These are phyloP conservation scores for Nomia melanderi DNA, from an alignment of 1,140 invertebrate genomes.

Conservation along the genomic window DNA sequence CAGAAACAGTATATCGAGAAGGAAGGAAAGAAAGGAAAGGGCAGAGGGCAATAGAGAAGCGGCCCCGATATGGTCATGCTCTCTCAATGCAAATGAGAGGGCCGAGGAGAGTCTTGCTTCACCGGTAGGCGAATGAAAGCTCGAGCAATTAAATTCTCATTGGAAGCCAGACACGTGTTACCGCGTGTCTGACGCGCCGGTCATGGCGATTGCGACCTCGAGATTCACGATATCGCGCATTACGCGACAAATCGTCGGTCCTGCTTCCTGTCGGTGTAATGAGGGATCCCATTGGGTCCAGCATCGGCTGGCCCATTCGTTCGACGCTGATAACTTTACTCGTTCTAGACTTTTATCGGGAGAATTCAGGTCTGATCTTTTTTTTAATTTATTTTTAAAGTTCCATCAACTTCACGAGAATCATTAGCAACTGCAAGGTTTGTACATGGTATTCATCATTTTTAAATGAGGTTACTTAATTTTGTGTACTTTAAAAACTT, in stretches of 20 bases:
- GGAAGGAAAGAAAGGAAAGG: background rate
- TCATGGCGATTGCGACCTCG: constrained; percentile 76
- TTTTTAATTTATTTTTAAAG: background rate
- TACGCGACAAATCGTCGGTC: constrained; percentile 70
- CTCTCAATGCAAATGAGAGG: constrained; percentile 68
- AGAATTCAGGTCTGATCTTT: background rate
- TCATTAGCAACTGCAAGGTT: no score
- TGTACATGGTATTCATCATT: no score
- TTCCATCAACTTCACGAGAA: no score
- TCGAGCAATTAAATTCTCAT: constrained; percentile 78
- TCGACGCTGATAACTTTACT: constrained; percentile 11
- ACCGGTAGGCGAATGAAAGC: constrained; percentile 62
- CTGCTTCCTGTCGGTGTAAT: constrained; percentile 46
- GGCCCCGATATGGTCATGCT: constrained; percentile 73
- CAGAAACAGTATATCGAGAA: background rate
- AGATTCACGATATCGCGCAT: constrained; percentile 77
- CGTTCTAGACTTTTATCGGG: background rate
- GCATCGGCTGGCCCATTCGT: constrained; percentile 30
- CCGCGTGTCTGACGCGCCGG: constrained; percentile 73
- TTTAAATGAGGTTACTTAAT: no score
- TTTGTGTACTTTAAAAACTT: no score
- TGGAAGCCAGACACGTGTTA: constrained; percentile 75
- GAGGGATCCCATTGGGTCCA: constrained; percentile 45
- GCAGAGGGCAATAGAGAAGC: constrained; percentile 65
- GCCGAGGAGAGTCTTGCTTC: constrained; percentile 51